These are phyloP conservation scores for Lucinisca nassula DNA, from an alignment of 2,888 invertebrate species.

Conservation along the genomic window DNA sequence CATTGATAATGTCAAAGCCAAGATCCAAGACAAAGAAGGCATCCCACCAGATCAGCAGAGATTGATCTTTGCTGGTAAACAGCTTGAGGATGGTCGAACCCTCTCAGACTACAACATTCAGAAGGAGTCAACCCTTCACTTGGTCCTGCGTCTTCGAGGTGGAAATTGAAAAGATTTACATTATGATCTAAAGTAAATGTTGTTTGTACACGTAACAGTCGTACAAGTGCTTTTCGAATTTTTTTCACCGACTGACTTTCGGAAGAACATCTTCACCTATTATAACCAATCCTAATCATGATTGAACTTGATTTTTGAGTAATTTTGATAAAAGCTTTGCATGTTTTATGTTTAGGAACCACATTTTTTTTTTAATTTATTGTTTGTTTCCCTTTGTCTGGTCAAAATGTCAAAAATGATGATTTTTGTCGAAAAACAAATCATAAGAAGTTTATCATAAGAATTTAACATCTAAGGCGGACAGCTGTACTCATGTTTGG, in stretches of 20 bases:
- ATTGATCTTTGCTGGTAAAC: slow-evolving; percentile 98
- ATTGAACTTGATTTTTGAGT: background rate
- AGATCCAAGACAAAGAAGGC: slow-evolving; percentile 90
- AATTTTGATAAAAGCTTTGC: background rate
- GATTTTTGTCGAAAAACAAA: no score
- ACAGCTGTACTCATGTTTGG: no score
- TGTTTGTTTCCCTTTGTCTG: background rate
- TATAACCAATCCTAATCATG: background rate
- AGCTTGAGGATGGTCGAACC: slow-evolving; percentile 97
- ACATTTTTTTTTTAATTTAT: background rate
- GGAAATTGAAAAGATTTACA: slow-evolving; percentile 88
- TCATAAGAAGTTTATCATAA: no score
- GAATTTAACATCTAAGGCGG: no score
- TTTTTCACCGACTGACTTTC: background rate
- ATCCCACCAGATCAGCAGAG: slow-evolving; percentile 93
- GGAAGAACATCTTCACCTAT: background rate
- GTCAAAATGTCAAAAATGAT: no score
- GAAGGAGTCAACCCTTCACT: slow-evolving; percentile 97
- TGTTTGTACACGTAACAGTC: background rate
- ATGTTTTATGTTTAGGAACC: background rate
- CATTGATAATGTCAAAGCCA: slow-evolving; percentile 96
- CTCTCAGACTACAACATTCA: slow-evolving; percentile 98
- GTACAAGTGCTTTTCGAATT: background rate
- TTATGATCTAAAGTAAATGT: background rate
- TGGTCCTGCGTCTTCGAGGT: slow-evolving; percentile 94